Evolutionary conservation across 92 coral and sea anemone species (phyloP).

Genomic region (Diadumene lineata): DNA sequence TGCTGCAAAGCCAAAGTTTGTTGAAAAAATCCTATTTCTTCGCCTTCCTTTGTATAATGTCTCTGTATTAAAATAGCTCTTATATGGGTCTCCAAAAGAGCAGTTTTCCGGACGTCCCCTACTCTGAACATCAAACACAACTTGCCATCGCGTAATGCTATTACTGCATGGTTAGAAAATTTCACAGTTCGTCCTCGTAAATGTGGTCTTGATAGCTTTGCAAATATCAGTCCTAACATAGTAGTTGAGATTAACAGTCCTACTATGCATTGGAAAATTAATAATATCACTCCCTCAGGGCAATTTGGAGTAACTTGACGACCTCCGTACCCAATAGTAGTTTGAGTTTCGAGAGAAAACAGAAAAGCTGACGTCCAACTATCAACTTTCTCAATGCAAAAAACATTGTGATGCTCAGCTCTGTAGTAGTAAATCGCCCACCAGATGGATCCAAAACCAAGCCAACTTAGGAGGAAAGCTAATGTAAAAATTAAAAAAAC

Average conservation of each 20-base stretch:
- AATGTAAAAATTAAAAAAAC: conserved; percentile 72
- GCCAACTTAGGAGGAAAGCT: conserved; percentile 82
- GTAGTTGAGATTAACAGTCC: conserved; percentile 80
- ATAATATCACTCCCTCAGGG: conserved; percentile 71
- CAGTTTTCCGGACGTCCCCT: conserved; percentile 86
- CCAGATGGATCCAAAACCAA: conserved; percentile 88
- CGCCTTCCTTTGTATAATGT: conserved; percentile 63
- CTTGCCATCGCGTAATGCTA: conserved; percentile 81
- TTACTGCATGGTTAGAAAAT: conserved; percentile 77
- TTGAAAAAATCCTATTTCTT: conserved; percentile 71
- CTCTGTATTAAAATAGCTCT: conserved; percentile 69
- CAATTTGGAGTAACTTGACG: conserved; percentile 73
- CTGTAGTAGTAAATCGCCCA: conserved; percentile 82
- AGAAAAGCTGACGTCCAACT: conserved; percentile 85
- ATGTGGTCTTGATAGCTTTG: conserved; percentile 88
- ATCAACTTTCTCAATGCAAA: conserved; percentile 80
- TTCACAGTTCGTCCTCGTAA: conserved; percentile 77
- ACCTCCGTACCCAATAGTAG: conserved; percentile 94
- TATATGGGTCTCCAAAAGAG: conserved; percentile 79
- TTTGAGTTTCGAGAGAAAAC: conserved; percentile 95
- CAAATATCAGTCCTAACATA: conserved; percentile 85
- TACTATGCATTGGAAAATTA: conserved; percentile 72
- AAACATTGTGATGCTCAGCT: conserved; percentile 24
- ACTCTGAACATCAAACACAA: conserved; percentile 89
- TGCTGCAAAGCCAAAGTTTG: conserved; percentile 76